Base-by-base conservation (phyloP, 2,113 vertebrate species). In the Electrona antarctica region DNA sequence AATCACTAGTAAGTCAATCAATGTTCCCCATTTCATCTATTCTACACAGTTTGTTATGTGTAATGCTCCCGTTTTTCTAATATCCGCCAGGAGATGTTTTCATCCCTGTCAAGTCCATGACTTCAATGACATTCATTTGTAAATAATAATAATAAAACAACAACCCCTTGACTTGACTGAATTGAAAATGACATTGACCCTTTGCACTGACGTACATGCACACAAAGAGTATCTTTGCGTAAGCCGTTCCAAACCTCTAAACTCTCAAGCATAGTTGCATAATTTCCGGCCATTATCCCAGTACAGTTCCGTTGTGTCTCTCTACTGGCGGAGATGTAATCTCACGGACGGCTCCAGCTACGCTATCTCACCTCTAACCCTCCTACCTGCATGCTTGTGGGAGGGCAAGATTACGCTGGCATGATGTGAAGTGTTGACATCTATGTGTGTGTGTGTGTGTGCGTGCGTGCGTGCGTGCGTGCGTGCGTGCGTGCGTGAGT, bases 371-470 rank as follows among this genome's bases (percentile, higher is more conserved):
- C 64, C 63, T 15, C 64, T 65, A 77, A 57, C 51, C 63, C 55
- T 60, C 64, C 56, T 78, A 78, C 79, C 75, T 73, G 76, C 58
- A 73, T 50, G 56, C 64, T 80, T 78, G 71, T 54, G 45, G 66
- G 45, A 70, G 13, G 3, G 13, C 9, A 52, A 11, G 70, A 87
- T 82, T 83, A 69, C 12, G 71, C 48, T 41, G 21, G 55, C 49
- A 72, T 76, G 21, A 76, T 74, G 46, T 66, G 45, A 74, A 61
- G 66, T 72, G 47, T 62, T 64, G 67, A 55, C 78, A 79, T 87
- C 74, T 73, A 81, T 82, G 72, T 21, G 21, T 21, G 21, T 21
- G 21, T 21, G 21, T 21, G 21, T 21, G 21, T 21, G 21, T 21
- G 21, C 2, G 21, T 65, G 50, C 10, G 29, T 68, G 45, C 50